These are phyloP conservation scores for Papilio dardanus DNA, from an alignment of 1,140 invertebrate species.

Conservation along the genomic window DNA sequence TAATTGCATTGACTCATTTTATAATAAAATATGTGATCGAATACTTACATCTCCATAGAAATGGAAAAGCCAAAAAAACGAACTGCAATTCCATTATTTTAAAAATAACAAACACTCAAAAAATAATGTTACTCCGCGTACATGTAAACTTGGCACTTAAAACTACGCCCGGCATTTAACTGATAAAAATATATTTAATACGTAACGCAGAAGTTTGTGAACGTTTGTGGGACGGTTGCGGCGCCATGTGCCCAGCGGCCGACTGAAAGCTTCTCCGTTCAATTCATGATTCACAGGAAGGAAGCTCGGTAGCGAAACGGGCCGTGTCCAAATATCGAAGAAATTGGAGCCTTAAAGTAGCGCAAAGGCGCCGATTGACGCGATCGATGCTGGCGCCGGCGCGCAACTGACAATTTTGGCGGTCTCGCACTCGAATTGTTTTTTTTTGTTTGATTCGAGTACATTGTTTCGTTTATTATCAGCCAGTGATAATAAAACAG, in stretches of 20 bases:
- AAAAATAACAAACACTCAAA: conserved; percentile 49
- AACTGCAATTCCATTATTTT: conserved; percentile 63
- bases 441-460: conserved; percentile 45
- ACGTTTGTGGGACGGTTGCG: conserved; percentile 48
- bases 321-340: conserved; percentile 68
- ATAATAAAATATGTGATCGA: conserved; percentile 21
- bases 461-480: conserved; percentile 46
- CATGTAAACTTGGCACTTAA: conserved; percentile 42
- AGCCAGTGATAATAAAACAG: conserved; percentile 26
- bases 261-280: conserved; percentile 60
- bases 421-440: conserved; percentile 45
- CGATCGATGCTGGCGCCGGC: conserved; percentile 72
- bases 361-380: conserved; percentile 57
- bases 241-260: conserved; percentile 56
- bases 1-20: neutral
- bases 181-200: conserved; percentile 38
- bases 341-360: conserved; percentile 56
- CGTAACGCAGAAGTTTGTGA: conserved; percentile 14
- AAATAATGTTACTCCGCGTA: conserved; percentile 35
- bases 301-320: conserved; percentile 68
- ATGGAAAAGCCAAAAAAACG: conserved; percentile 59
- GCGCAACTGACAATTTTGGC: conserved; percentile 67
- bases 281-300: conserved; percentile 77
- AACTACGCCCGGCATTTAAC: conserved; percentile 28
- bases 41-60: conserved; percentile 70